Evolutionary conservation across 2,888 invertebrate genomes (phyloP), one percentile per base, ranked within the genome.

Genomic region (Coleophora flavipennella): DNA sequence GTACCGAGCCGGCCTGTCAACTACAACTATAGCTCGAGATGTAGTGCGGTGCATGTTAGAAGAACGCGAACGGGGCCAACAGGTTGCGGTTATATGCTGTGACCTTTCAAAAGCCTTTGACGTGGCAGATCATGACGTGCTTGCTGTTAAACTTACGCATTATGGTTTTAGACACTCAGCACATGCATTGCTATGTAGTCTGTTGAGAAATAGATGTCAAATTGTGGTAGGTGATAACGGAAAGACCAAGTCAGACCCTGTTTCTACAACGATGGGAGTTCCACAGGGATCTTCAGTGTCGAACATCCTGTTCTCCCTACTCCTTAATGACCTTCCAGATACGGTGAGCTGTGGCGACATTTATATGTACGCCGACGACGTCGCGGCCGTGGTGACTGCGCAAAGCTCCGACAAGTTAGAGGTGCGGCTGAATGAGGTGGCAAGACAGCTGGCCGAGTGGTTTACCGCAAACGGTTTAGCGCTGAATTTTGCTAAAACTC

Each of bases 291-390:
- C 41, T 8, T 41, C 37, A 1, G 4, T 31, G 7, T 42, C 42
- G 7, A 39, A 38, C 33, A 25, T 38, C 2, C 7, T 29, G 0
- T 43, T 38, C n/a, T 38, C 37, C 2, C 20, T 43, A 1, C 12
- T 43, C 1, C 31, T 43, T 9, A 43, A 43, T n/a, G 38, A 43
- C 27, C 33, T 43, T 2, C 43, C 40, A 3, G n/a, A 32, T 1
- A 28, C 41, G 1, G 27, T 34, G 1, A 3, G 9, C 1, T n/a
- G 1, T 1, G 35, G 14, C 1, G 39, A 44, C 1, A 13, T 37
- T 1, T 33, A 29, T 0, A 41, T 44, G 39, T 41, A 44, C 12
- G 41, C 44, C 2, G 44, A 41, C 11, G 44, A 41, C 11, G 41
- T 44, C 1, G 36, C 36, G 1, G 38, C 8, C 2, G 31, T 42